Evolutionary conservation across 2,113 vertebrate genomes (phyloP), one percentile per base, ranked within the genome.

Genomic region (Proteles cristata): DNA sequence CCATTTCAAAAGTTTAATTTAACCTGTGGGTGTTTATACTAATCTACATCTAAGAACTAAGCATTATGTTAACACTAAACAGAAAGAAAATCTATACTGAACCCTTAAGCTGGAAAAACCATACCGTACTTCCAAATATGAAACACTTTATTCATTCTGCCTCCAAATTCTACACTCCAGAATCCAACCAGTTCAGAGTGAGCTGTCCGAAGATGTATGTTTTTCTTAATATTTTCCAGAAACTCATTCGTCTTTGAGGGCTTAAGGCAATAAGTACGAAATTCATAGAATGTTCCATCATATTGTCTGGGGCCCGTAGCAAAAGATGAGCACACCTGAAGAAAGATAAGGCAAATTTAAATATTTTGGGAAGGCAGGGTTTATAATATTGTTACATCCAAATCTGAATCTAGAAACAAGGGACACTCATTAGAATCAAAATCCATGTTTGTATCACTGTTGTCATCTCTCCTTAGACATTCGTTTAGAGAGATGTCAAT

Each of bases 121-220:
- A 0, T 99, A 99, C 99, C 99, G 4, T 99, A 99, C 95, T 99
- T 99, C 99, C 99, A 99, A 94, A 99, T 98, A 94, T 99, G 99
- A 93, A 99, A 98, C 35, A 99, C 99, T 96, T 99, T 99, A 98
- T 99, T 99, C 90, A 99, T 97, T 96, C 99, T 98, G 88, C 99
- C 99, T 8, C 99, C 99, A 39, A 99, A 99, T 97, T 99, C 99
- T 0, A 98, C 97, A 14, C 94, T 99, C 99, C 99, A 99, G 93
- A 98, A 99, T 55, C 99, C 99, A 96, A 99, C 55, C 97, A 99
- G 97, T 97, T 99, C 98, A 0, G 99, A 99, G 96, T 99, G 99
- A 77, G 99, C 99, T 1, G 99, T 99, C 45, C 99, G 99, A 73
- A 99, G 97, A 88, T 99, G 98, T 48, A 99, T 66, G 90, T 99